Evolutionary conservation across 2,797 vertebrate genomes (phyloP).

Genomic region (Hylomyscus alleni): DNA sequence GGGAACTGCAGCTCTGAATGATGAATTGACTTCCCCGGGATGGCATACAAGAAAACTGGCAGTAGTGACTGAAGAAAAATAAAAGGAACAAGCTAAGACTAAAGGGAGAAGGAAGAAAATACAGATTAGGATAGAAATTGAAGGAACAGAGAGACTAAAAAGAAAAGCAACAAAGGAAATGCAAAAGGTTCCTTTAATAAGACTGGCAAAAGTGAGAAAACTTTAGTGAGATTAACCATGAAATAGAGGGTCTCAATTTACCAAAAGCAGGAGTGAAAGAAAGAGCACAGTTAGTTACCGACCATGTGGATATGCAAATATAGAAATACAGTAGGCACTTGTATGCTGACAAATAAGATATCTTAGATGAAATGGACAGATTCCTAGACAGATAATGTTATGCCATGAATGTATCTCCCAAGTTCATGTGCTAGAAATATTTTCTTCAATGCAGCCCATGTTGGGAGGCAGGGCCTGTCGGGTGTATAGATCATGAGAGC

Average conservation of each 20-base stretch:
- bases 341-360: constrained; percentile 26
- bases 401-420: neutral
- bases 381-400: constrained; percentile 43
- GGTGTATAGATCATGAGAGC: neutral
- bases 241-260: constrained; percentile 36
- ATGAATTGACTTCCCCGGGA: constrained; percentile 31
- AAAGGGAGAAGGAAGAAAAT: constrained; percentile 19
- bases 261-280: constrained; percentile 49
- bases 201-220: neutral
- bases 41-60: neutral
- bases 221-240: constrained; percentile 16
- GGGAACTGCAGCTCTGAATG: constrained; percentile 23
- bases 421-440: neutral
- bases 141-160: constrained; percentile 37
- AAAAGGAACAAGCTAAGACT: constrained; percentile 16
- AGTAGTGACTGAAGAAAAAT: neutral
- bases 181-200: neutral
- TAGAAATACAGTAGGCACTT: neutral
- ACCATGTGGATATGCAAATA: neutral
- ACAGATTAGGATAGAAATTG: constrained; percentile 48
- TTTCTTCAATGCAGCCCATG: neutral
- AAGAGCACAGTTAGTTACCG: neutral
- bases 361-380: constrained; percentile 32
- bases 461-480: neutral
- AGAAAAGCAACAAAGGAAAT: constrained; percentile 49